Evolutionary conservation across 2,113 vertebrate genomes (phyloP).

Genomic region (Pholis gunnellus): DNA sequence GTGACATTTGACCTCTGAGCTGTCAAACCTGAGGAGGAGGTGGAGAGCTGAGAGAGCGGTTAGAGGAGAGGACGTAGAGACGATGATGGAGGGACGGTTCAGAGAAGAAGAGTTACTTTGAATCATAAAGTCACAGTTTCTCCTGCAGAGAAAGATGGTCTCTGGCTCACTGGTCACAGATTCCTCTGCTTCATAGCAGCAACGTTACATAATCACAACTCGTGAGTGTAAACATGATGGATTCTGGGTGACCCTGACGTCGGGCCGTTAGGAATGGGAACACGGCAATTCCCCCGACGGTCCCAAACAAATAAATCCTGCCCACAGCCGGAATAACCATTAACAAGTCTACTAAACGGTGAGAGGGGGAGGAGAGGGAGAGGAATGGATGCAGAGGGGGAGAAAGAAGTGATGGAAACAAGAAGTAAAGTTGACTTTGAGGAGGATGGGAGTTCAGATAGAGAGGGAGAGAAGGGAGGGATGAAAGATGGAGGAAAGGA

Average conservation of each 20-base stretch:
- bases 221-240: constrained; percentile 62
- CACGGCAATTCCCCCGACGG: constrained; percentile 50
- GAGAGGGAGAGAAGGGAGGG: not conserved
- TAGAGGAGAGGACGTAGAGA: not conserved
- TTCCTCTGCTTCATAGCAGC: constrained; percentile 1
- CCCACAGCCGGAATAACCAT: constrained; percentile 69
- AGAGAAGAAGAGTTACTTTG: not conserved
- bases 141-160: not conserved
- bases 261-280: constrained; percentile 58
- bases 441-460: not conserved
- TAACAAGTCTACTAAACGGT: constrained; percentile 64
- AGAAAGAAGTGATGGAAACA: not conserved
- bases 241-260: constrained; percentile 64
- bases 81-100: not conserved
- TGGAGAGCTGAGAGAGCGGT: constrained; percentile 1
- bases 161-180: not conserved
- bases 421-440: not conserved
- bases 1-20: constrained; percentile 62
- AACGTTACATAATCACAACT: constrained; percentile 49
- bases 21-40: constrained; percentile 10
- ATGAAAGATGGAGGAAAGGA: not conserved
- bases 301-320: constrained; percentile 71
- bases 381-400: not conserved
- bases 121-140: not conserved
- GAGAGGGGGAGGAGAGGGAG: not conserved